These are phyloP conservation scores for Cyprinella venusta DNA, from an alignment of 2,797 vertebrate genomes.

Conservation along the genomic window DNA sequence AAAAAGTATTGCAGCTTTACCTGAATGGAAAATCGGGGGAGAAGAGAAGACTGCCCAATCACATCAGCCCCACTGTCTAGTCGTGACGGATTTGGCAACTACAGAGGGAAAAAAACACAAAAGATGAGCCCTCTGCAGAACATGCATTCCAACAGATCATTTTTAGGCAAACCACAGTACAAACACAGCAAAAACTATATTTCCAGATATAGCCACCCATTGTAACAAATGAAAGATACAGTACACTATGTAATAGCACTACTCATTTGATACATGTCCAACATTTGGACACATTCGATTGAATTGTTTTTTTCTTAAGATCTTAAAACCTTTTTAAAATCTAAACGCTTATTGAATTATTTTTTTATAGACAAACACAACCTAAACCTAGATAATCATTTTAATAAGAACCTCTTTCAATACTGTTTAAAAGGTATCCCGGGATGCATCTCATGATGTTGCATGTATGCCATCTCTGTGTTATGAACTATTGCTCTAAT, in stretches of 20 bases:
- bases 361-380: neutral
- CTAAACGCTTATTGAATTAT: neutral
- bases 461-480: neutral
- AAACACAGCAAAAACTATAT: neutral
- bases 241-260: neutral
- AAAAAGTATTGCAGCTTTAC: conserved; percentile 68
- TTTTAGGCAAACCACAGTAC: neutral
- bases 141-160: neutral
- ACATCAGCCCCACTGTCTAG: conserved; percentile 89
- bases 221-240: neutral
- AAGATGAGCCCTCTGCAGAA: neutral
- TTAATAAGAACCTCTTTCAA: neutral
- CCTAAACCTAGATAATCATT: neutral
- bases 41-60: conserved; percentile 87
- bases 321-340: neutral
- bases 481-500: no score
- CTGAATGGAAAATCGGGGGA: conserved; percentile 94
- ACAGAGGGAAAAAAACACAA: conserved; percentile 35
- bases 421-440: neutral
- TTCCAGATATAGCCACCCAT: neutral
- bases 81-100: conserved; percentile 86
- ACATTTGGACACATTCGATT: neutral
- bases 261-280: neutral
- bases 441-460: neutral
- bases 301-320: neutral